Conservation (phyloP, 2,113 vertebrate genomes). For the Callopanchax toddi region DNA sequence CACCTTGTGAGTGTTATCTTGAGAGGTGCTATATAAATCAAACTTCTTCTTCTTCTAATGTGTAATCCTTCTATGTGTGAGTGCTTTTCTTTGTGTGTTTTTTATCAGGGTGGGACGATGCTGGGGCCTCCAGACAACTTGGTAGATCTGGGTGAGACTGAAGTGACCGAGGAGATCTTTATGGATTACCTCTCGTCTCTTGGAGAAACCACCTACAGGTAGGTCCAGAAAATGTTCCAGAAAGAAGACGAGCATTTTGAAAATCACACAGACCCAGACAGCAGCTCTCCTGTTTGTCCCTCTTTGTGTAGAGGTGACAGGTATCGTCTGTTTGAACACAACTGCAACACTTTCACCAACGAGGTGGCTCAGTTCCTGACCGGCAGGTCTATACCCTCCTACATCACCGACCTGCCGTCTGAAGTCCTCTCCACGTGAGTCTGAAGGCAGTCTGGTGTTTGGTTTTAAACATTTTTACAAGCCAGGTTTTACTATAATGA, state of each 20-base stretch:
- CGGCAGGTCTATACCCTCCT: slow-evolving; percentile 91
- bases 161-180: slow-evolving; percentile 96
- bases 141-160: slow-evolving; percentile 93
- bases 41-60: too few relatives aligned
- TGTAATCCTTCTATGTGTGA: not conserved
- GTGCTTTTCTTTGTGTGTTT: slow-evolving; percentile 4
- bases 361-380: slow-evolving; percentile 98
- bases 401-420: slow-evolving; percentile 96
- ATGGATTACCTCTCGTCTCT: slow-evolving; percentile 94
- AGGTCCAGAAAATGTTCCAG: slow-evolving; percentile 49
- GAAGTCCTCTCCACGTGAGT: slow-evolving; percentile 96
- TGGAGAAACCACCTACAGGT: slow-evolving; percentile 94
- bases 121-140: slow-evolving; percentile 93
- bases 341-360: slow-evolving; percentile 98
- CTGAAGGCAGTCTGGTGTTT: not conserved
- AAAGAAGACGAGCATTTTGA: not conserved
- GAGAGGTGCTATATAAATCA: too few relatives aligned
- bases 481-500: too few relatives aligned
- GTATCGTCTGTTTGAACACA: slow-evolving; percentile 96
- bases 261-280: not conserved
- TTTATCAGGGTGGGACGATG: slow-evolving; percentile 89
- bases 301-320: slow-evolving; percentile 84
- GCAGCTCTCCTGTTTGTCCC: not conserved
- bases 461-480: too few relatives aligned
- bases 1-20: too few relatives aligned